Evolutionary conservation across 2,888 invertebrate genomes (phyloP).

Genomic region (Opisthograptis luteolata): DNA sequence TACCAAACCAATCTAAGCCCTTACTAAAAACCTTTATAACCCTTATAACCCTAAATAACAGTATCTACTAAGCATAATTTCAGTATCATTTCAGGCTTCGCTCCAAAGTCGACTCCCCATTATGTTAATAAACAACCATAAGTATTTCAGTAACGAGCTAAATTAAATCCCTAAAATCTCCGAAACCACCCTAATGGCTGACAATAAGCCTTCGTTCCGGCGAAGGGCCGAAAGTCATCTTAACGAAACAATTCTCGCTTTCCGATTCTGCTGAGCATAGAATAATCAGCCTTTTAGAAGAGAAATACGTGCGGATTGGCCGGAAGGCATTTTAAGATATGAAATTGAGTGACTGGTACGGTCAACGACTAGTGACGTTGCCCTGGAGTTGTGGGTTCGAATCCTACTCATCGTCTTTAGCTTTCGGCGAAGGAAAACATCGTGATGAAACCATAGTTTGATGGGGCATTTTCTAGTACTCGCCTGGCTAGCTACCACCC

Average conservation of each 20-base stretch:
- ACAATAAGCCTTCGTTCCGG: conserved; percentile 22
- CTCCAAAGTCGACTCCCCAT: not conserved
- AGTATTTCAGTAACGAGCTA: conserved; percentile 12
- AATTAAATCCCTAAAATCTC: conserved; percentile 12
- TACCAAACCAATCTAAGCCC: too few species aligned
- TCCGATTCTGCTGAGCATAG: not conserved
- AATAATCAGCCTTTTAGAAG: not conserved
- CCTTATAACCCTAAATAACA: not conserved
- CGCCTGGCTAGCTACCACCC: too few species aligned
- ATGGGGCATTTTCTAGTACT: too few species aligned
- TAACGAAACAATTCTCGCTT: conserved; percentile 25
- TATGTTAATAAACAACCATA: conserved; percentile 11
- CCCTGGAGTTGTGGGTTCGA: too few species aligned
- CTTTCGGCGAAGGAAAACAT: too few species aligned
- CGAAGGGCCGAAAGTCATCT: conserved; percentile 19
- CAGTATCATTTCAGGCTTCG: not conserved
- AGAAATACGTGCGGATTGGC: not conserved
- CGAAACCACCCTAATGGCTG: conserved; percentile 19
- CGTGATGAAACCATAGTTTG: too few species aligned
- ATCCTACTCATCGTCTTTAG: too few species aligned
- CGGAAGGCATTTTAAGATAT: too few species aligned
- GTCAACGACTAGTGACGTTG: too few species aligned
- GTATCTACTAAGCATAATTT: not conserved
- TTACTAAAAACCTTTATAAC: too few species aligned
- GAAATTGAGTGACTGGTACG: too few species aligned